Evolutionary conservation across 2,797 vertebrate genomes (phyloP).

Genomic region (Cottoperca gobio): DNA sequence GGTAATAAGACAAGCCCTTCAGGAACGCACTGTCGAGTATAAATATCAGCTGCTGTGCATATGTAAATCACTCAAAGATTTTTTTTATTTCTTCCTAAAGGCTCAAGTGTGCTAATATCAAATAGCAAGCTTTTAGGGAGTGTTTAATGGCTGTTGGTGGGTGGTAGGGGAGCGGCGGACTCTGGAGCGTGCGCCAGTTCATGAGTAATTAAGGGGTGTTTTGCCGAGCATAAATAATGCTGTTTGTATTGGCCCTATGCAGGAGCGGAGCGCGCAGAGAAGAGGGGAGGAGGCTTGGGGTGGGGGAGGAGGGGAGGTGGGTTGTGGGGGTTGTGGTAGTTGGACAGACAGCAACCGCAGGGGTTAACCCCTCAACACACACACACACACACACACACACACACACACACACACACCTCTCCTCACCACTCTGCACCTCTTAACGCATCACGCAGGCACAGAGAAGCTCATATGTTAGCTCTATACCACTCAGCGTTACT

Average conservation of each 20-base stretch:
- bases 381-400: background rate
- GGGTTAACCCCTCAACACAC: conserved; percentile 83
- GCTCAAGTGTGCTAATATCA: conserved; percentile 99
- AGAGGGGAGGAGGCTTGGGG: conserved; percentile 65
- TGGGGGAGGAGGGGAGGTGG: conserved; percentile 43
- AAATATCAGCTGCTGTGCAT: conserved; percentile 99
- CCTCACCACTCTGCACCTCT: conserved; percentile 64
- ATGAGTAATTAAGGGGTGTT: conserved; percentile 99
- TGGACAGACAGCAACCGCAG: conserved; percentile 87
- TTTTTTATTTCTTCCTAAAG: conserved; percentile 87
- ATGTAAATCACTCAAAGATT: conserved; percentile 94
- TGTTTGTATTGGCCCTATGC: conserved; percentile 96
- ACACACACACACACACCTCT: conserved; percentile 40
- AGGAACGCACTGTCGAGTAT: conserved; percentile 92
- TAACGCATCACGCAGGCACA: conserved; percentile 36
- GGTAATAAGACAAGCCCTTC: conserved; percentile 98
- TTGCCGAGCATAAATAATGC: conserved; percentile 99
- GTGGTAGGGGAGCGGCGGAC: conserved; percentile 91
- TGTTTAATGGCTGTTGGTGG: conserved; percentile 98
- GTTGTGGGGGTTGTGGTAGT: conserved; percentile 57
- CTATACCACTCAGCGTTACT: conserved; percentile 59
- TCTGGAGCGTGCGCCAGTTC: conserved; percentile 92
- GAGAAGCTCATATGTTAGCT: conserved; percentile 68
- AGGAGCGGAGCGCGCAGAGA: conserved; percentile 84
- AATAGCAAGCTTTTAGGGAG: conserved; percentile 98